Evolutionary conservation across 2,888 invertebrate genomes (phyloP).

Genomic region (Ptilodon capucinus): DNA sequence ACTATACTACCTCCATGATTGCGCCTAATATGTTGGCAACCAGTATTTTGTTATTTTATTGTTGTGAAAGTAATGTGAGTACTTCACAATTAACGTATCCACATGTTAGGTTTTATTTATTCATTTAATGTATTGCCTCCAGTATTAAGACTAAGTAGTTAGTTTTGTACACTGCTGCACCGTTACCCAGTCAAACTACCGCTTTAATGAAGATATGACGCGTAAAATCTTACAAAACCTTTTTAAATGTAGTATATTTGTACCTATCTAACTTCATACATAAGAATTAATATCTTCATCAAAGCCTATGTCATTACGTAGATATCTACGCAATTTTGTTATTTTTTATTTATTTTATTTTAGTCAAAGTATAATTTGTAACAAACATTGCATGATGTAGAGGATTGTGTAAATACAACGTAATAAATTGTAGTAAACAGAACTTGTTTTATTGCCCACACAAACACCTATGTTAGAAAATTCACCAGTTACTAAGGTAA

Average conservation of each 20-base stretch:
- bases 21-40: no score
- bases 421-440: slow-evolving; percentile 33
- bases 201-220: slow-evolving; percentile 7
- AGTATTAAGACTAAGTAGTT: no score
- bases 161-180: no score
- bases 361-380: slow-evolving; percentile 35
- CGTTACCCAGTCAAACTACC: background rate
- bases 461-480: slow-evolving; percentile 16
- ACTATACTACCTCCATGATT: no score
- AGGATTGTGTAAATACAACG: slow-evolving; percentile 45
- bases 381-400: slow-evolving; percentile 33
- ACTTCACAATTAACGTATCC: no score
- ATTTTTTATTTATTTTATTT: slow-evolving; percentile 47
- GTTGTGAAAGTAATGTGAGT: no score
- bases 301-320: slow-evolving; percentile 6
- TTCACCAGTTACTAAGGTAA: slow-evolving; percentile 15
- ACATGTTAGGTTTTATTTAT: no score
- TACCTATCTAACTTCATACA: background rate
- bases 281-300: slow-evolving; percentile 11
- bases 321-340: slow-evolving; percentile 30
- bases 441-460: slow-evolving; percentile 31
- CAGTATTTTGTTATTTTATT: no score
- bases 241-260: no score
- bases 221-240: background rate
- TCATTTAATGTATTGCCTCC: no score